Conservation (phyloP, 2,797 vertebrate genomes). For the Micrastur ruficollis region DNA sequence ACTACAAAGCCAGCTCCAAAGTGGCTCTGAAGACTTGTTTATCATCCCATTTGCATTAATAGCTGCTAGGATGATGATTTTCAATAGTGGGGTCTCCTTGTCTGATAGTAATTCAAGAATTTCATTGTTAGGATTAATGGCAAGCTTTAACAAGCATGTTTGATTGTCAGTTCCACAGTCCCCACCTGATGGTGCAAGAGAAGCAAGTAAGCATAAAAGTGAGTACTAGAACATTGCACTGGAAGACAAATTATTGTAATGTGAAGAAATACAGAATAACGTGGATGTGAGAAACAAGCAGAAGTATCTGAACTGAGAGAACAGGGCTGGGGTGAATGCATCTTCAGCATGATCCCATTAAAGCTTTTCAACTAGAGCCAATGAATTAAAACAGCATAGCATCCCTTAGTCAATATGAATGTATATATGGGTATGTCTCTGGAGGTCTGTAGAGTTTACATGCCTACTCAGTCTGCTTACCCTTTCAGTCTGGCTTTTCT, state of each 20-base stretch:
- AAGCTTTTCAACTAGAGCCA: not conserved
- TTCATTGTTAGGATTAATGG: not conserved
- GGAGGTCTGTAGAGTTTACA: not conserved
- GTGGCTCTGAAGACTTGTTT: not conserved
- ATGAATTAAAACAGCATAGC: not conserved
- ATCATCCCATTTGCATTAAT: not conserved
- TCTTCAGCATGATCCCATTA: not conserved
- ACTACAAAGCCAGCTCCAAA: not conserved
- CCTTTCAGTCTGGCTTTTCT: not conserved
- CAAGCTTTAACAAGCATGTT: not conserved
- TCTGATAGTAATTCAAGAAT: not conserved
- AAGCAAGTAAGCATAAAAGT: not conserved
- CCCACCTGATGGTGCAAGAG: not conserved
- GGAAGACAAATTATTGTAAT: not conserved
- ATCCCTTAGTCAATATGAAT: fast-evolving
- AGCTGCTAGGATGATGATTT: not conserved
- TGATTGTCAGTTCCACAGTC: not conserved
- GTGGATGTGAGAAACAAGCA: not conserved
- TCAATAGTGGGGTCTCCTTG: not conserved
- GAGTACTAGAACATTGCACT: not conserved
- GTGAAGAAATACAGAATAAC: not conserved
- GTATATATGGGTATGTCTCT: not conserved
- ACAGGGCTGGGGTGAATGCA: not conserved
- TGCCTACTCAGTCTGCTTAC: not conserved
- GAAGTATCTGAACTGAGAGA: not conserved